A percentile compares a stretch with the other conserved stretches of the same genome.
These are phyloP conservation scores for Neelides sp. DNA, from an alignment of 1,140 invertebrate genomes.

Conservation along the genomic window DNA sequence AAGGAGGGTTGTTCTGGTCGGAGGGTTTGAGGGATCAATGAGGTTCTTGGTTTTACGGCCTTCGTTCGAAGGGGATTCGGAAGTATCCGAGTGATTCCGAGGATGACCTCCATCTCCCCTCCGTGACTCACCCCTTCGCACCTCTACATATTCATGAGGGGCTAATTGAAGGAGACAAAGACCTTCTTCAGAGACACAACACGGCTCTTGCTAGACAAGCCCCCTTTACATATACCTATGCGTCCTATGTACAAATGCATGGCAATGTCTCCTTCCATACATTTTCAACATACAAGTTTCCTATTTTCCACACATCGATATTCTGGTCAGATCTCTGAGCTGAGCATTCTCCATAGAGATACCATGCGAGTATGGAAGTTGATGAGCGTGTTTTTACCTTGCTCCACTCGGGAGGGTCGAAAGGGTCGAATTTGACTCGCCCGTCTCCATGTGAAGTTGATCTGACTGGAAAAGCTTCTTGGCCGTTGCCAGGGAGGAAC, in stretches of 20 bases:
- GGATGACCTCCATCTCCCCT: neutral
- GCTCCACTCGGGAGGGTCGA: constrained; percentile 31
- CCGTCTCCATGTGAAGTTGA: constrained; percentile 29
- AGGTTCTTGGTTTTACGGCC: too few relatives aligned
- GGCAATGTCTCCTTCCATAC: too few relatives aligned
- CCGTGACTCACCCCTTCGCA: neutral
- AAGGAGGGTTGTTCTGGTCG: too few relatives aligned
- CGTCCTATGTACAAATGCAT: too few relatives aligned
- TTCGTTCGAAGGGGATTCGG: neutral
- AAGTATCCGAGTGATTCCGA: neutral
- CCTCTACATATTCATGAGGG: neutral
- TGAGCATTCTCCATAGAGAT: neutral
- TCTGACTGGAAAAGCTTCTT: constrained; percentile 31
- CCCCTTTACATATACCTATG: too few relatives aligned
- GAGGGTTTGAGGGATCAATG: too few relatives aligned
- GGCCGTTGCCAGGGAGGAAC: constrained; percentile 28
- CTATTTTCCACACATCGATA: too few relatives aligned
- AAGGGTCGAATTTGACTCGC: constrained; percentile 28
- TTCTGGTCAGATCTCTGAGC: too few relatives aligned
- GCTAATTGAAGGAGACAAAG: neutral
- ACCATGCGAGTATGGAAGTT: neutral
- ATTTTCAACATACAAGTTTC: too few relatives aligned
- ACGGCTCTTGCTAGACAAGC: too few relatives aligned
- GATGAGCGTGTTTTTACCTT: constrained; percentile 17
- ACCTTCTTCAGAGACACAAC: too few relatives aligned